phyloP scores from a whole-genome alignment of 2,113 vertebrate genomes.

The Labeo catla region DNA sequence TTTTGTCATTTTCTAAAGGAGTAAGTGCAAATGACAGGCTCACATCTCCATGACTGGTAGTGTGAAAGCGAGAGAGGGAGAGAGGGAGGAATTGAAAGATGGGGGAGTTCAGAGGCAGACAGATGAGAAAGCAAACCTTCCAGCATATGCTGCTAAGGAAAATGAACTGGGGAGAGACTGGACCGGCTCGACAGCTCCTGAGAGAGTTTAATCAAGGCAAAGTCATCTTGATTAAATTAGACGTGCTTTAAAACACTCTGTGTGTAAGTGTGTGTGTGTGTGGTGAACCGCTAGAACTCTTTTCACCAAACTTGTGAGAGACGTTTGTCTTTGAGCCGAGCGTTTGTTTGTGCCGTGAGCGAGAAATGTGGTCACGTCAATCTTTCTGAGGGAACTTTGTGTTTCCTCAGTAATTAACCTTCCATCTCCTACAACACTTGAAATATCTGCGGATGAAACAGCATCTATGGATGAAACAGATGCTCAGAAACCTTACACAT shows the following conservation, averaged over 20 bases:
- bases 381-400: neutral
- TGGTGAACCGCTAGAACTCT: neutral
- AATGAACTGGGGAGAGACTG: neutral
- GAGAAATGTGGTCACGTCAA: conserved; percentile 3
- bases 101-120: neutral
- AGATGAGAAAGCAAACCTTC: neutral
- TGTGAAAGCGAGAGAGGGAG: neutral
- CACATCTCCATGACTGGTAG: neutral
- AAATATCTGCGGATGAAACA: neutral
- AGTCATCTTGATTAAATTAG: conserved; percentile 57
- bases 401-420: conserved; percentile 14
- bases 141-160: conserved; percentile 38
- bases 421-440: neutral
- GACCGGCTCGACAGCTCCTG: neutral
- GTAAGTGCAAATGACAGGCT: conserved; percentile 6
- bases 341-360: neutral
- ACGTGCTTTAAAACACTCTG: conserved; percentile 21
- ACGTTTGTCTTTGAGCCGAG: conserved; percentile 21
- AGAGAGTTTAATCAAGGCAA: conserved; percentile 50
- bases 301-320: neutral
- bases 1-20: neutral
- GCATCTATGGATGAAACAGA: neutral
- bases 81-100: neutral
- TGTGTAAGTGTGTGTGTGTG: neutral
- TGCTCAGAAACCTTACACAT: neutral